A percentile compares a stretch with the other conserved stretches of the same genome.
Conservation (phyloP, 2,113 vertebrate genomes). For the Pygoscelis adeliae region DNA sequence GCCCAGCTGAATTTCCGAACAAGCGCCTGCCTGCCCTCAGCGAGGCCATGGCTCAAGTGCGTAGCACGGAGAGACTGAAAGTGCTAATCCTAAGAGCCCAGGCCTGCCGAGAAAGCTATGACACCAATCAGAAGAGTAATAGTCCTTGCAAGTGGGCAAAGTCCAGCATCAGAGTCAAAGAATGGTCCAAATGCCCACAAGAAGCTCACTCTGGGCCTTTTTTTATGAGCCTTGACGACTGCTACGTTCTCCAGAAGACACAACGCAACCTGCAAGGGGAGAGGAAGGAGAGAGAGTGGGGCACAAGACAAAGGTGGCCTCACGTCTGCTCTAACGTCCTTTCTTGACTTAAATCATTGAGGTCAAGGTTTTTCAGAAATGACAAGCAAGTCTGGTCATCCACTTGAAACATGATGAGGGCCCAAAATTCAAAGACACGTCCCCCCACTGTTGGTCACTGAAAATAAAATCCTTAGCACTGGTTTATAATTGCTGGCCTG, state of each 20-base stretch:
- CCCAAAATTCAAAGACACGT: neutral
- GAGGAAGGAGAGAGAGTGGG: neutral
- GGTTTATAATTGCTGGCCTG: neutral
- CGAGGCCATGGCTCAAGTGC: neutral
- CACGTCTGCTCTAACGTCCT: neutral
- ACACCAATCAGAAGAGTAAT: neutral
- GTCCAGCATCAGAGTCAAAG: neutral
- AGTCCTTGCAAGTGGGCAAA: neutral
- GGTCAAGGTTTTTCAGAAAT: neutral
- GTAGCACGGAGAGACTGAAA: neutral
- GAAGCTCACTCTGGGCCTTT: neutral
- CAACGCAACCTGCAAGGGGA: neutral
- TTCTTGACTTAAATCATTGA: neutral
- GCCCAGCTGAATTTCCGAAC: neutral
- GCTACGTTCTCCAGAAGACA: neutral
- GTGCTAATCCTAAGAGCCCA: neutral
- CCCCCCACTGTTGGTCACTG: neutral
- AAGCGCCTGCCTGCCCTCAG: neutral
- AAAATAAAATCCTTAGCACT: neutral
- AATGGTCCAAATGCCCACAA: neutral
- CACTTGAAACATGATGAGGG: neutral
- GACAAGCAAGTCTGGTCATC: neutral
- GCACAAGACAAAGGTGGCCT: neutral
- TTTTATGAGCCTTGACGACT: neutral
- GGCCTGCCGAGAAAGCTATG: neutral